Evolutionary conservation across 2,113 vertebrate genomes (phyloP), one percentile per base, ranked within the genome.

Genomic region (Melanerpes aurifrons): DNA sequence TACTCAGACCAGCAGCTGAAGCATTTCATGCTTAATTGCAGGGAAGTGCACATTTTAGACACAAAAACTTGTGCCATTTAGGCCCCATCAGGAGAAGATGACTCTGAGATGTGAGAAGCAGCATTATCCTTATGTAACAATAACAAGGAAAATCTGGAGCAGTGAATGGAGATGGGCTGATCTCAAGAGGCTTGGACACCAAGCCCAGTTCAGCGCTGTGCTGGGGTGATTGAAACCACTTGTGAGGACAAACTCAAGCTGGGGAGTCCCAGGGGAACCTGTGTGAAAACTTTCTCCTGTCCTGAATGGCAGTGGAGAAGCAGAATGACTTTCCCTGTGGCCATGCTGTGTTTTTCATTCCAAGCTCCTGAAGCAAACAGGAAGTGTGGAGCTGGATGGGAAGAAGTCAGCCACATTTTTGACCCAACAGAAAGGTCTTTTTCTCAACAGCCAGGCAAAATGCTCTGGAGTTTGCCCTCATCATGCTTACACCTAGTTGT

Each of bases 311-410:
- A 15, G 67, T 3, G 31, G 59, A 67, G 5, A 81, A 28, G 2
- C 3, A 57, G 77, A 79, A 29, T 0, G 4, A 43, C 78, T 82
- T 40, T 83, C 68, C 79, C 86, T n/a, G 54, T 5, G 61, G 25
- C 1, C 11, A 14, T 17, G 54, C 48, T 37, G 70, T 35, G 80
- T 22, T 74, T 78, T 64, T 59, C 73, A 35, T 59, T 63, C 86
- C 86, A 77, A 73, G n/a, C 58, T 69, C 77, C 86, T 75, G 32
- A 67, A 77, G 94, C 64, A 90, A 93, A 90, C 78, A 93, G 89
- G 94, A 92, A 93, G 80, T 1, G 32, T 69, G 61, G 59, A 76
- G 32, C 64, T 37, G 26, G 85, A 68, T 14, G 82, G 64, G 73
- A 83, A 93, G 82, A 32, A 61, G 56, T 16, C 86, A 18, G 73